Percentiles rank a stretch among this genome's conserved stretches.
Evolutionary conservation across 23 tunicate genomes (phyloP).

Genomic region (Corella eumyota): DNA sequence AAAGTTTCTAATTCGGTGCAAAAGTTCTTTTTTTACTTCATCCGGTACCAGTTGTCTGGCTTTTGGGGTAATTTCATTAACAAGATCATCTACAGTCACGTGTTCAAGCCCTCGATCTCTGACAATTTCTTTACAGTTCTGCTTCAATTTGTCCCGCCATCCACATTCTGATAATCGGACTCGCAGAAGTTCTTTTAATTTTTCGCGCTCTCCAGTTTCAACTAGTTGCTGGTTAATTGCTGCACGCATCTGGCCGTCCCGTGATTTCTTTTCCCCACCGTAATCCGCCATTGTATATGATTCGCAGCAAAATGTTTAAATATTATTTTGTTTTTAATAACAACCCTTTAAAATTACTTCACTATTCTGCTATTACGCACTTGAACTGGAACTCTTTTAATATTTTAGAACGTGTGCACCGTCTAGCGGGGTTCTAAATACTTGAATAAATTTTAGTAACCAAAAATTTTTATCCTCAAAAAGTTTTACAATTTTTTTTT

Average conservation of each 20-base stretch:
- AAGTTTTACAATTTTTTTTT: too few species aligned
- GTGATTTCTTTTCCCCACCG: slow-evolving; percentile 46
- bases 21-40: slow-evolving; percentile 82
- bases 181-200: slow-evolving; percentile 78
- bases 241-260: slow-evolving; percentile 70
- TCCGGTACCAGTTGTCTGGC: slow-evolving; percentile 90
- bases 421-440: too few species aligned
- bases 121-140: slow-evolving; percentile 76
- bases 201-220: slow-evolving; percentile 91
- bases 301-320: neutral
- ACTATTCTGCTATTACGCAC: too few species aligned
- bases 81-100: slow-evolving; percentile 90
- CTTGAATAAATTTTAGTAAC: too few species aligned
- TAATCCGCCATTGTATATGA: slow-evolving; percentile 58
- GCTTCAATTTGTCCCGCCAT: slow-evolving; percentile 80
- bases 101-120: slow-evolving; percentile 67
- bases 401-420: too few species aligned
- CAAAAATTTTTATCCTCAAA: too few species aligned
- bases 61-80: slow-evolving; percentile 86
- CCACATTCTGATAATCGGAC: slow-evolving; percentile 76
- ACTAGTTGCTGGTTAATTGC: slow-evolving; percentile 76
- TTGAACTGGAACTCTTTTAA: too few species aligned
- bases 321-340: neutral
- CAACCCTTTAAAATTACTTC: neutral
- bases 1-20: slow-evolving; percentile 64